phyloP scores from a whole-genome alignment of 2,888 invertebrate species.

The Pachymerium ferrugineum region DNA sequence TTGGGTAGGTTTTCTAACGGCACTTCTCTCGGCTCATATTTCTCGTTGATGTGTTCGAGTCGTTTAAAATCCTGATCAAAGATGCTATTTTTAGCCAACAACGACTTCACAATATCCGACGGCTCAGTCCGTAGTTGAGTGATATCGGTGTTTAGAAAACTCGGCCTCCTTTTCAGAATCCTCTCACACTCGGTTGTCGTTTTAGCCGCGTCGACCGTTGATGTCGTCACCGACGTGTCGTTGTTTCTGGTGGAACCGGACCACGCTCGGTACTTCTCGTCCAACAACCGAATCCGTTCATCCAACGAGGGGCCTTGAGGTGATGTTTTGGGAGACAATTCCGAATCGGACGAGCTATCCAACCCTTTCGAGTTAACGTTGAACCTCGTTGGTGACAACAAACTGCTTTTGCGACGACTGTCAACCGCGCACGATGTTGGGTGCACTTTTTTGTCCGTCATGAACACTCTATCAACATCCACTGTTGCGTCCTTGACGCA shows the following conservation, averaged over 20 bases:
- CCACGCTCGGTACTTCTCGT: constrained; percentile 90
- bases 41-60: constrained; percentile 71
- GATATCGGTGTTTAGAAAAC: constrained; percentile 37
- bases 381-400: neutral
- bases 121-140: constrained; percentile 68
- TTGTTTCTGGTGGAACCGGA: constrained; percentile 49
- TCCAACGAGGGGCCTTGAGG: constrained; percentile 61
- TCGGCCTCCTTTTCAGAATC: constrained; percentile 45
- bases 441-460: constrained; percentile 2
- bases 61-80: constrained; percentile 94
- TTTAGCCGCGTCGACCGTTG: constrained; percentile 37
- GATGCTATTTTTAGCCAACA: constrained; percentile 85
- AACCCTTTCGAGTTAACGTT: neutral
- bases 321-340: constrained; percentile 63
- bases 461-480: neutral
- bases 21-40: constrained; percentile 57
- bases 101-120: constrained; percentile 86
- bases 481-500: neutral
- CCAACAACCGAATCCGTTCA: constrained; percentile 83
- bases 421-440: neutral
- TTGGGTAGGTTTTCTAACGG: constrained; percentile 31
- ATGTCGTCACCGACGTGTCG: constrained; percentile 46
- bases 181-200: constrained; percentile 44
- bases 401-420: neutral
- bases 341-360: constrained; percentile 53